Percentiles rank a stretch among this genome's conserved stretches.
These are phyloP conservation scores for Adelges cooleyi DNA, from an alignment of 1,140 invertebrate species.

Conservation along the genomic window DNA sequence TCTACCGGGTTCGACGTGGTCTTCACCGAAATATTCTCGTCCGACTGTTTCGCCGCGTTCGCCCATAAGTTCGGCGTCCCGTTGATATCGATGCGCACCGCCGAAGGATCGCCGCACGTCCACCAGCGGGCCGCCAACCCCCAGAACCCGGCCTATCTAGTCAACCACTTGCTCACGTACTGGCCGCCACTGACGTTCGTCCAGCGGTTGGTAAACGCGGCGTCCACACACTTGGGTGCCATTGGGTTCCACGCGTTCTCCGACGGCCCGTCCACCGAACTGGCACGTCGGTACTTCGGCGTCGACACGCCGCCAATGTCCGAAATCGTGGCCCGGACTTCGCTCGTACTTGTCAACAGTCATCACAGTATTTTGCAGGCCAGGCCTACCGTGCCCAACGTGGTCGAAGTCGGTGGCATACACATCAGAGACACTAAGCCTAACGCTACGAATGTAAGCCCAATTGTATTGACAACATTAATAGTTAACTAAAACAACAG, in stretches of 20 bases:
- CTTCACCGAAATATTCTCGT: conserved; percentile 32
- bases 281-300: conserved; percentile 30
- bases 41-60: conserved; percentile 34
- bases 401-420: conserved; percentile 57
- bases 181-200: conserved; percentile 31
- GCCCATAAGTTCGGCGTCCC: conserved; percentile 38
- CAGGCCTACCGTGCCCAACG: conserved; percentile 45
- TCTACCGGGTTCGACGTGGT: conserved; percentile 31
- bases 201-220: conserved; percentile 29
- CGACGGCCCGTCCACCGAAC: conserved; percentile 1
- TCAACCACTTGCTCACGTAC: conserved; percentile 28
- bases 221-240: conserved; percentile 7
- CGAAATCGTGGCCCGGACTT: conserved; percentile 42
- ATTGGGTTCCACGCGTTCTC: neutral
- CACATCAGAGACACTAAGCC: conserved; percentile 47
- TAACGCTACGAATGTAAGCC: neutral
- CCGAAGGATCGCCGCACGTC: conserved; percentile 35
- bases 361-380: conserved; percentile 49
- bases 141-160: conserved; percentile 32
- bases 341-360: conserved; percentile 51
- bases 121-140: conserved; percentile 38
- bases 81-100: conserved; percentile 38
- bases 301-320: conserved; percentile 39
- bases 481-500: no score
- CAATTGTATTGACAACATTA: no score